A percentile compares a stretch with the other conserved stretches of the same genome.
These are phyloP conservation scores for Drosophila dunni DNA, from an alignment of 1,140 invertebrate genomes.

Conservation along the genomic window DNA sequence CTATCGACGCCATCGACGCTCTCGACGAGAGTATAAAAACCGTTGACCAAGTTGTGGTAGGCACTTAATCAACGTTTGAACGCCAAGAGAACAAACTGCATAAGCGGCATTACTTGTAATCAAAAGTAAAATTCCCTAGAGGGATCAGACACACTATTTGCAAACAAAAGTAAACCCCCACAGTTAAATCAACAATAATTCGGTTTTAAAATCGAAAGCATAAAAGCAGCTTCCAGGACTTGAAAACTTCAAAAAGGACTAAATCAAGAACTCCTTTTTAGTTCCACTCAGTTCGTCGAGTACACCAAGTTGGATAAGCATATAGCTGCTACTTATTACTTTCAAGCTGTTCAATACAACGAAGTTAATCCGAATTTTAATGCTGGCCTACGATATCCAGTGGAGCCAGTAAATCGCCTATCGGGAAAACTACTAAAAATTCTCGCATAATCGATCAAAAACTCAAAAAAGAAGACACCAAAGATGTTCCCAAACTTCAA, in stretches of 20 bases:
- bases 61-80: slow-evolving; percentile 36
- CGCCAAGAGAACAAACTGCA: slow-evolving; percentile 13
- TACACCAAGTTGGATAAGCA: slow-evolving; percentile 33
- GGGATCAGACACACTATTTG: no score
- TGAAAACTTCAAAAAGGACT: neutral
- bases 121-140: neutral
- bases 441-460: slow-evolving; percentile 42
- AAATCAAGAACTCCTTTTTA: neutral
- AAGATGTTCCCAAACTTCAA: neutral
- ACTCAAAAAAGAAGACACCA: neutral
- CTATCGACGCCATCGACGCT: no score
- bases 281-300: neutral
- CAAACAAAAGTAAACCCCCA: neutral
- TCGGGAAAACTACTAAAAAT: slow-evolving; percentile 65
- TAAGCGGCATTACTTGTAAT: neutral
- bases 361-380: neutral
- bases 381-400: slow-evolving; percentile 19
- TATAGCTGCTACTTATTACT: neutral
- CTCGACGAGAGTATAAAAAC: slow-evolving; percentile 56
- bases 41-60: neutral
- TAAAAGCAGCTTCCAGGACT: neutral
- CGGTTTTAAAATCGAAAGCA: neutral
- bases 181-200: neutral
- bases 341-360: slow-evolving; percentile 2
- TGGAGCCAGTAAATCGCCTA: slow-evolving; percentile 61